Conservation (phyloP, 2,888 invertebrate genomes). For the Drepanosiphum platanoidis region DNA sequence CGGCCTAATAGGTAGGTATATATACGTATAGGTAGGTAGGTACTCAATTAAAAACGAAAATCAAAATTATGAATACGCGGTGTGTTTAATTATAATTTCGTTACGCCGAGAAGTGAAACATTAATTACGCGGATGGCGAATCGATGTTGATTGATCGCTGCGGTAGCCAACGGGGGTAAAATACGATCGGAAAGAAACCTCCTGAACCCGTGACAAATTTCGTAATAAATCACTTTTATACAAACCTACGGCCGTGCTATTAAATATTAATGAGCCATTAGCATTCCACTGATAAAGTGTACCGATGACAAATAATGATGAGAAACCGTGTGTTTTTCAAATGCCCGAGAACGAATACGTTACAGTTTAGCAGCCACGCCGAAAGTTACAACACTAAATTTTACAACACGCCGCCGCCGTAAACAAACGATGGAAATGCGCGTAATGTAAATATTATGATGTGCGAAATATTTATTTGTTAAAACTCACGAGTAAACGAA, state of each 20-base stretch:
- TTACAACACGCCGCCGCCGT: too few relatives aligned
- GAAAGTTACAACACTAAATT: too few relatives aligned
- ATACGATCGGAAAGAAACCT: constrained; percentile 13
- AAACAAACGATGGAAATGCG: too few relatives aligned
- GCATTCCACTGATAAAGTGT: constrained; percentile 8
- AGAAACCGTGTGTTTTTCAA: not conserved
- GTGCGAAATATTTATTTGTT: too few relatives aligned
- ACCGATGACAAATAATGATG: constrained; percentile 22
- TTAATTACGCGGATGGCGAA: constrained; percentile 53
- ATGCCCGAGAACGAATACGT: not conserved
- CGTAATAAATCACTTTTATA: constrained; percentile 54
- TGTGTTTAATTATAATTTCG: constrained; percentile 43
- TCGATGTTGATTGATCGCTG: constrained; percentile 60
- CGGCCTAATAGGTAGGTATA: too few relatives aligned
- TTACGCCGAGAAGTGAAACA: constrained; percentile 34
- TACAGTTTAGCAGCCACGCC: too few relatives aligned
- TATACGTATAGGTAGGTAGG: too few relatives aligned
- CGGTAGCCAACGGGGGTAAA: constrained; percentile 35
- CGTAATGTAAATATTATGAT: too few relatives aligned
- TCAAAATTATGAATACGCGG: not conserved
- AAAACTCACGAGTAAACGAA: too few relatives aligned
- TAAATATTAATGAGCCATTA: constrained; percentile 53
- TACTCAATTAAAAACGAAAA: constrained; percentile 46
- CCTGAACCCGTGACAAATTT: constrained; percentile 50
- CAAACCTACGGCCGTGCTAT: constrained; percentile 12